phyloP scores from a whole-genome alignment of 2,888 invertebrate genomes.

The Fabriciana adippe region DNA sequence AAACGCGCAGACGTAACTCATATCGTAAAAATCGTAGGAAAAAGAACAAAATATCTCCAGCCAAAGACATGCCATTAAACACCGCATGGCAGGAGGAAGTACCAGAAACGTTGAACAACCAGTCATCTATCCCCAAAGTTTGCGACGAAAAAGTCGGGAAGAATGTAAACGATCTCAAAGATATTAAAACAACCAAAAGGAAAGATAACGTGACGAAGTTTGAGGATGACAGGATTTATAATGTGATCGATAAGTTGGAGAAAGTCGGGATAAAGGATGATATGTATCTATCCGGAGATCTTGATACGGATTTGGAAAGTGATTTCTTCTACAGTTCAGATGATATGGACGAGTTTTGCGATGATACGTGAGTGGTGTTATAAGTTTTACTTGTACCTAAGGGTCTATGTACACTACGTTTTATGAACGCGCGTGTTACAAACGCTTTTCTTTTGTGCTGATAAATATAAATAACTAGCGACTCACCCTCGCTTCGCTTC shows the following conservation, averaged over 20 bases:
- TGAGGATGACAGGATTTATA: slow-evolving; percentile 54
- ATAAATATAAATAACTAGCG: background rate
- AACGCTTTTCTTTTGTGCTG: too few relatives aligned
- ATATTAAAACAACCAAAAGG: slow-evolving; percentile 44
- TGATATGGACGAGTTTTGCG: slow-evolving; percentile 63
- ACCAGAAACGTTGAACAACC: slow-evolving; percentile 49
- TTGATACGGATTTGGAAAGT: slow-evolving; percentile 62
- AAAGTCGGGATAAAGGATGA: slow-evolving; percentile 69
- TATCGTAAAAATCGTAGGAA: slow-evolving; percentile 64
- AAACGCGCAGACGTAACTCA: slow-evolving; percentile 63
- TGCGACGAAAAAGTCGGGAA: slow-evolving; percentile 62
- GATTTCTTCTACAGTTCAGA: slow-evolving; percentile 66
- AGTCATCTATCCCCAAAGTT: slow-evolving; percentile 47
- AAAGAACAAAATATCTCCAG: slow-evolving; percentile 65
- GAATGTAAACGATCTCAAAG: slow-evolving; percentile 65
- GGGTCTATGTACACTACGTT: too few relatives aligned
- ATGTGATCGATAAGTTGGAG: slow-evolving; percentile 69
- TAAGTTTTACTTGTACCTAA: too few relatives aligned
- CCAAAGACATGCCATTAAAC: slow-evolving; percentile 49
- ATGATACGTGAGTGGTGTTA: slow-evolving; percentile 60
- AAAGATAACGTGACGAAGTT: slow-evolving; percentile 42
- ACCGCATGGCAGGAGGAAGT: slow-evolving; percentile 35
- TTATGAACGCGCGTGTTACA: too few relatives aligned
- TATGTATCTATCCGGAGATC: slow-evolving; percentile 65
- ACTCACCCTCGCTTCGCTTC: too few relatives aligned